These are phyloP conservation scores for Dicranocentrus wangi DNA, from an alignment of 2,888 invertebrate species.

Conservation along the genomic window DNA sequence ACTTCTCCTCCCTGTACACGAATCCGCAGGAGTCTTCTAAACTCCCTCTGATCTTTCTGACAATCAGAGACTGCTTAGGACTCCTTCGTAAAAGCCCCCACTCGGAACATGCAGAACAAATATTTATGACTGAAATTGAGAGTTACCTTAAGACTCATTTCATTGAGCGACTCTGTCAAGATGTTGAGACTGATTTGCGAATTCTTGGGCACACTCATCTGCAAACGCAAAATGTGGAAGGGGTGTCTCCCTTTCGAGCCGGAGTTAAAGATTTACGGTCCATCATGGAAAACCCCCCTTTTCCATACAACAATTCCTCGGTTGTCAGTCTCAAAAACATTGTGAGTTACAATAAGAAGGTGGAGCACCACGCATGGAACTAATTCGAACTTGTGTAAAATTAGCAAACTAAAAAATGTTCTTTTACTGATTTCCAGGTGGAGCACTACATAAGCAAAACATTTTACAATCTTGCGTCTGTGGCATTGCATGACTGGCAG, in stretches of 20 bases:
- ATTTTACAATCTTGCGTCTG: slow-evolving; percentile 97
- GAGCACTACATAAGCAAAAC: slow-evolving; percentile 94
- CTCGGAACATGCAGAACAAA: slow-evolving; percentile 41
- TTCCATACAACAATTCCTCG: slow-evolving; percentile 77
- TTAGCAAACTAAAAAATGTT: neutral
- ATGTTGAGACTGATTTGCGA: slow-evolving; percentile 93
- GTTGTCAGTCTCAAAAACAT: slow-evolving; percentile 80
- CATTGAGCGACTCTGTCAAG: slow-evolving; percentile 84
- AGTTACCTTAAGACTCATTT: slow-evolving; percentile 68
- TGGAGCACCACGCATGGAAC: too few relatives aligned
- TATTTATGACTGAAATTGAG: slow-evolving; percentile 65
- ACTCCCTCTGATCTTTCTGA: slow-evolving; percentile 62
- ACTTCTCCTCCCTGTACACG: slow-evolving; percentile 83
- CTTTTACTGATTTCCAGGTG: slow-evolving; percentile 76
- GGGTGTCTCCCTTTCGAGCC: slow-evolving; percentile 82
- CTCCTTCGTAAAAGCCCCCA: slow-evolving; percentile 64
- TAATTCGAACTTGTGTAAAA: neutral
- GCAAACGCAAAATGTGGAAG: slow-evolving; percentile 76
- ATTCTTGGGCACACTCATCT: slow-evolving; percentile 94
- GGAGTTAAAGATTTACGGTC: slow-evolving; percentile 81
- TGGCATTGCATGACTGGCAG: slow-evolving; percentile 97
- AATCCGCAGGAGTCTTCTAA: slow-evolving; percentile 78
- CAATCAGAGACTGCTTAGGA: slow-evolving; percentile 68
- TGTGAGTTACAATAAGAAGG: slow-evolving; percentile 75
- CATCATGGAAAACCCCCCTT: slow-evolving; percentile 79